Evolutionary conservation across 2,888 invertebrate species (phyloP).

Genomic region (Cantharis rufa): DNA sequence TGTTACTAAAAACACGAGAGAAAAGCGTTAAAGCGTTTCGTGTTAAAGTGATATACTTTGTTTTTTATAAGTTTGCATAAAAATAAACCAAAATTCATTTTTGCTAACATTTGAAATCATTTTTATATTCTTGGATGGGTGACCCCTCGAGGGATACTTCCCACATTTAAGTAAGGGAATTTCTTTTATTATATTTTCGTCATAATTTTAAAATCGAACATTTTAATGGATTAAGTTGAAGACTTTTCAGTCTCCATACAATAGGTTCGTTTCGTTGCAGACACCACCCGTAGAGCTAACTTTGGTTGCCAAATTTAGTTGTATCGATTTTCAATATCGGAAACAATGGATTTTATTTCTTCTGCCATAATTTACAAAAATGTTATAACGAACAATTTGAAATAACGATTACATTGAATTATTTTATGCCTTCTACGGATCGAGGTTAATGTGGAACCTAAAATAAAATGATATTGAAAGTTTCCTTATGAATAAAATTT

Average conservation of each 20-base stretch:
- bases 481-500: neutral
- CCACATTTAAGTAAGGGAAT: too few species aligned
- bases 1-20: neutral
- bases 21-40: neutral
- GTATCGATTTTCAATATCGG: neutral
- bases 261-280: neutral
- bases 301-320: neutral
- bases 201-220: neutral
- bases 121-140: too few species aligned
- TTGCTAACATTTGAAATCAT: too few species aligned
- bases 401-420: neutral
- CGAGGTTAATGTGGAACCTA: neutral
- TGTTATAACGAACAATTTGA: neutral
- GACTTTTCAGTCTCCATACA: neutral
- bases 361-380: neutral
- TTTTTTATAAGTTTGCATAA: neutral
- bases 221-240: neutral
- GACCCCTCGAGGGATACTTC: too few species aligned
- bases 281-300: neutral
- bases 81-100: neutral
- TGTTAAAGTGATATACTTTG: neutral
- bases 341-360: neutral
- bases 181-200: neutral
- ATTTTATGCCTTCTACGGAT: neutral
- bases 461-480: neutral